phyloP scores from a whole-genome alignment of 92 coral and sea anemone genomes.

The Hydrozoanthus gracilis region DNA sequence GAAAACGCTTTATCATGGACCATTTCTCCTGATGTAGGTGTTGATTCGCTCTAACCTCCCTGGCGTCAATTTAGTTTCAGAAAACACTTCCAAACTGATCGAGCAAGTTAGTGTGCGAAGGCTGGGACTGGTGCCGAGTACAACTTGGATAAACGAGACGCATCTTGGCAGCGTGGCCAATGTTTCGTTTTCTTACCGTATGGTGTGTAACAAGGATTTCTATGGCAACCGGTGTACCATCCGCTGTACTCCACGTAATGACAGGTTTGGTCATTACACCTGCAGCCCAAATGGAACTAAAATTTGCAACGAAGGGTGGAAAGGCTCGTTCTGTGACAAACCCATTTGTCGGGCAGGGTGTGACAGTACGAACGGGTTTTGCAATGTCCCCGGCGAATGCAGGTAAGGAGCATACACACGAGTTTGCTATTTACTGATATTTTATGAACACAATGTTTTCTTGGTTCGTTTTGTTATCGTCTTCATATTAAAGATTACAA shows the following conservation, averaged over 20 bases:
- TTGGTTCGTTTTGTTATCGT: no score
- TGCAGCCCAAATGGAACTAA: conserved; percentile 73
- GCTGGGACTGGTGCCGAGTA: conserved; percentile 58
- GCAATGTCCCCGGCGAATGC: conserved; percentile 75
- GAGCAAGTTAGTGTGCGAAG: conserved; percentile 24
- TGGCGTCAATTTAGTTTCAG: conserved; percentile 12
- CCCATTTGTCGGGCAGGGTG: conserved; percentile 85
- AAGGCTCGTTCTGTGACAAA: conserved; percentile 51
- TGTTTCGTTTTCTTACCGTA: conserved; percentile 77
- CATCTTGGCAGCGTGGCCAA: conserved; percentile 77
- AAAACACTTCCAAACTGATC: conserved; percentile 34
- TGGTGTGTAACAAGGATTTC: conserved; percentile 73
- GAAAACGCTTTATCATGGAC: no score
- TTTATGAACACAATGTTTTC: background rate
- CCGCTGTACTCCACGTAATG: conserved; percentile 81
- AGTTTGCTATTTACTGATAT: background rate
- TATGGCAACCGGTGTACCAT: conserved; percentile 72
- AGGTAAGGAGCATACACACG: conserved; percentile 44
- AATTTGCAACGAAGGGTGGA: conserved; percentile 93
- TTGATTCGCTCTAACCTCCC: background rate
- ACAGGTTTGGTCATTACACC: conserved; percentile 72
- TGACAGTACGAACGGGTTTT: conserved; percentile 59
- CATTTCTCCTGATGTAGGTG: no score
- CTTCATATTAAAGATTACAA: no score
- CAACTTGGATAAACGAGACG: conserved; percentile 75